Base-by-base conservation (phyloP, 2,113 vertebrate species). In the Lota lota region DNA sequence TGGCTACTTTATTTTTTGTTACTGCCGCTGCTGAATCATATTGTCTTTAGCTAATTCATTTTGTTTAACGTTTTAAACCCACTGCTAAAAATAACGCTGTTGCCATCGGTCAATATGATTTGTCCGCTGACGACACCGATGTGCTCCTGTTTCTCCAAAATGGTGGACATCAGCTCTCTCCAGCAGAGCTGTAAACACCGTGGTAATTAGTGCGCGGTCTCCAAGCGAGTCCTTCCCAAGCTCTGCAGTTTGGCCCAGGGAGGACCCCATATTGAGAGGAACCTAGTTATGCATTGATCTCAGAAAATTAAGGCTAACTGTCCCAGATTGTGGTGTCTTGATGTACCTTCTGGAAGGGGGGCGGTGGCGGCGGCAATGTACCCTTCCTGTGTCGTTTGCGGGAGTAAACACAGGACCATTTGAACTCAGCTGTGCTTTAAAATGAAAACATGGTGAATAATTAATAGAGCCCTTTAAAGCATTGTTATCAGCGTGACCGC, bases 281-380 rank as follows among this genome's bases (percentile, higher is more conserved):
- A 77, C 76, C 84, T 78, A 79, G 82, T 85, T 83, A 80, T 80
- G 87, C 89, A 90, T 90, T 88, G 85, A 90, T 89, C 84, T 90
- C 56, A 20, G 79, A 81, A 86, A 87, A 87, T 89, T 82, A 88
- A 81, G 85, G 85, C 86, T 88, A 89, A 90, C 80, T 76, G 74
- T 67, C 85, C 83, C 88, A 88, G 79, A 89, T 85, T 88, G 86
- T 62, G 0, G 76, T 21, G 59, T 84, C 87, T 89, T 88, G 86
- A 87, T 90, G 81, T 90, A 88, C 89, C 88, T 83, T 89, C 85
- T 86, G 87, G 84, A 81, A 67, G 78, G 28, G 28, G 28, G 28
- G 28, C 3, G 28, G 28, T 7, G 7, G 7, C 28, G 28, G 28
- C 28, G 79, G 83, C 75, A 59, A 62, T 79, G 83, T 77, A 65